phyloP scores from a whole-genome alignment of 2,113 vertebrate species.

The Chloroceryle aenea region DNA sequence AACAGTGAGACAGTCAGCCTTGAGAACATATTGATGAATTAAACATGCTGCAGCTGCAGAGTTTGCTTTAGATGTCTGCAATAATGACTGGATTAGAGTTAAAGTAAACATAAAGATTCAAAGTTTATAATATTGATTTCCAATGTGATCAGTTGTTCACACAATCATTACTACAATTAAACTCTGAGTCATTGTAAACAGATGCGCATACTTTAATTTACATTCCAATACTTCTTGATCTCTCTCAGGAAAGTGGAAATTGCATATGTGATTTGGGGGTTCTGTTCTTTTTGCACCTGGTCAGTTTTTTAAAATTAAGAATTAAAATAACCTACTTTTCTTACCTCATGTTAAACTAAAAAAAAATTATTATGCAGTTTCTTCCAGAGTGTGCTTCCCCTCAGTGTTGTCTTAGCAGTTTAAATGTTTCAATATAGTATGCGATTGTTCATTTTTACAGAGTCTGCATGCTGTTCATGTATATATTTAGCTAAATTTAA shows the following conservation, averaged over 20 bases:
- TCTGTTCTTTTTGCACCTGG: conserved; percentile 41
- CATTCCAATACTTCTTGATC: background rate
- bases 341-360: background rate
- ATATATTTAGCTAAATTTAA: background rate
- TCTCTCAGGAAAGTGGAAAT: conserved; percentile 14
- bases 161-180: conserved; percentile 46
- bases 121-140: conserved; percentile 67
- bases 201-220: conserved; percentile 28
- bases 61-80: conserved; percentile 66
- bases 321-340: conserved; percentile 27
- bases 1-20: conserved; percentile 49
- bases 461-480: background rate
- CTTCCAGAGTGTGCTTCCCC: background rate
- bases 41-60: conserved; percentile 74
- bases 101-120: conserved; percentile 64
- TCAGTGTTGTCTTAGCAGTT: background rate
- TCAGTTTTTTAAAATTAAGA: conserved; percentile 19
- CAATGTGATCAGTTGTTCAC: conserved; percentile 29
- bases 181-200: conserved; percentile 39
- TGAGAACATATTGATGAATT: conserved; percentile 71
- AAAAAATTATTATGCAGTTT: background rate
- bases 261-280: background rate
- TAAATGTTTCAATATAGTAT: background rate
- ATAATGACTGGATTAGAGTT: conserved; percentile 62
- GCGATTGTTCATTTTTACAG: background rate